Conservation (phyloP, 2,113 vertebrate genomes). For the Parus major region DNA sequence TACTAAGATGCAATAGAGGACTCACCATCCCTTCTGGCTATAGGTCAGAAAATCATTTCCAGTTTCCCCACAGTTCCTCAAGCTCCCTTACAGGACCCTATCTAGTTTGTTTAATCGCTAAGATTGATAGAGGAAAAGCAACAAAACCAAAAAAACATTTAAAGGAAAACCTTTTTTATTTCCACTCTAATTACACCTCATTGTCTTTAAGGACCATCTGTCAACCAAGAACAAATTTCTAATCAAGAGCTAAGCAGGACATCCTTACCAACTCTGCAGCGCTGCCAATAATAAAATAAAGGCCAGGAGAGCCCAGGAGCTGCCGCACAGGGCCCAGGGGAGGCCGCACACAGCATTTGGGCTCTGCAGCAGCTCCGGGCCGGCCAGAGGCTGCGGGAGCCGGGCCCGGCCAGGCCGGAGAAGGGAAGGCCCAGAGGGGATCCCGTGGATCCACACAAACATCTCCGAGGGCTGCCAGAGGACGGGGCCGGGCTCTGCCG, state of each 20-base stretch:
- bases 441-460: not conserved
- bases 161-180: not conserved
- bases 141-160: not conserved
- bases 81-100: accelerated
- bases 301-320: not conserved
- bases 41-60: not conserved
- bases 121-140: not conserved
- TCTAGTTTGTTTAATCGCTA: not conserved
- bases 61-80: not conserved
- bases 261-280: not conserved
- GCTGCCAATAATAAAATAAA: too few species aligned
- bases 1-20: not conserved
- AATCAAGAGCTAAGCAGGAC: not conserved
- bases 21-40: accelerated
- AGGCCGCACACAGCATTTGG: not conserved
- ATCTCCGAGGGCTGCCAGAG: not conserved
- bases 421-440: not conserved
- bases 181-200: accelerated
- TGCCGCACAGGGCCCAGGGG: not conserved
- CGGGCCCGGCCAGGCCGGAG: not conserved
- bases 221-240: not conserved
- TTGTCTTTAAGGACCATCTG: not conserved
- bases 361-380: not conserved
- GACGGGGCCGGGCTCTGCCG: not conserved
- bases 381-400: not conserved